Evolutionary conservation across 2,888 invertebrate genomes (phyloP).

Genomic region (Plebejus melissa): DNA sequence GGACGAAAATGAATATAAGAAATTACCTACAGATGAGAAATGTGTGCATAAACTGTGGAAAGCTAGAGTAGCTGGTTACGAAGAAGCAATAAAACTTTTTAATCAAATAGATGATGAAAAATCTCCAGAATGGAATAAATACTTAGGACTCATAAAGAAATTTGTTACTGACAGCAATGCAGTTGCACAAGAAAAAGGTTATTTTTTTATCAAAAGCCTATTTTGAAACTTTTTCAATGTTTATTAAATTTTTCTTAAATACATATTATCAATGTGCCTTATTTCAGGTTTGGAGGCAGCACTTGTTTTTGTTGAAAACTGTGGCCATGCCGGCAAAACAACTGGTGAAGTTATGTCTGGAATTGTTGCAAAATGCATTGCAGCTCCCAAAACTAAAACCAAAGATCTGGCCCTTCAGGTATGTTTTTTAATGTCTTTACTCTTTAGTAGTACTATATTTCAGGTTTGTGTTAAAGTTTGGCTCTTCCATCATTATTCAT

Average conservation of each 20-base stretch:
- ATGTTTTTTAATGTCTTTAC: constrained; percentile 27
- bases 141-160: constrained; percentile 93
- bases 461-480: neutral
- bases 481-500: too few relatives aligned
- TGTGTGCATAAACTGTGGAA: constrained; percentile 98
- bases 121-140: constrained; percentile 95
- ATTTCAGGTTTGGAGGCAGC: constrained; percentile 88
- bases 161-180: constrained; percentile 97
- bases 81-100: constrained; percentile 94
- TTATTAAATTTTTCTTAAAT: neutral
- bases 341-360: constrained; percentile 93
- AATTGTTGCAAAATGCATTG: constrained; percentile 94
- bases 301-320: constrained; percentile 93
- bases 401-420: constrained; percentile 92
- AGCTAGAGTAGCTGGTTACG: constrained; percentile 95
- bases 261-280: neutral
- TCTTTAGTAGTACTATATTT: neutral
- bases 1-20: constrained; percentile 92
- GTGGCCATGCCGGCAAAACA: constrained; percentile 91
- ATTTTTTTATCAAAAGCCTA: neutral
- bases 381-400: constrained; percentile 93
- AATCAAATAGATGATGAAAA: constrained; percentile 94
- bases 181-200: constrained; percentile 95
- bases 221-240: neutral
- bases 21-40: constrained; percentile 92